Base-by-base conservation (phyloP, 2,888 invertebrate genomes). In the Seira sanloemensis region DNA sequence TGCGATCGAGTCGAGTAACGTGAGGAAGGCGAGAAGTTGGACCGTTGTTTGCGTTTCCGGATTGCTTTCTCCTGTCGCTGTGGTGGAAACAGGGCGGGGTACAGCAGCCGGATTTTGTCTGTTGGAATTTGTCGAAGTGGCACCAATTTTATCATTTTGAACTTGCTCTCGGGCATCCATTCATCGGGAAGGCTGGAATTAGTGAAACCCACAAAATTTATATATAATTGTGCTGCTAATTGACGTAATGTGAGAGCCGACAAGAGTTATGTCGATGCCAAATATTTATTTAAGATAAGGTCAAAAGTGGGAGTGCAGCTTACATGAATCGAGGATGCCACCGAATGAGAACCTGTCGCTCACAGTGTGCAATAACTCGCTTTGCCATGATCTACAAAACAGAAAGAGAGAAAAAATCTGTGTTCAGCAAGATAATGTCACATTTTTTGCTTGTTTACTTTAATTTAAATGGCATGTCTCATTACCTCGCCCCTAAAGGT, bases 321-420 rank as follows among this genome's bases (percentile, higher is more conserved):
- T 92, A 97, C 97, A 97, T 94, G 91, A 96, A 93, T 84, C 93
- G 93, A 84, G 97, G 97, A 91, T 94, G 94, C 96, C 97, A 97
- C 66, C 94, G 94, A 86, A 97, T 92, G 78, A 96, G 93, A 90
- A 96, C 94, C 92, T 95, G 95, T 75, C 93, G 92, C 90, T 92
- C 93, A 86, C 95, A 95, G 89, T 94, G 93, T 65, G 92, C 90
- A 90, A 94, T 94, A 85, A 93, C 93, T 89, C 95, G 93, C 90
- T 93, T 93, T 89, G 94, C 95, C 90, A 95, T 91, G 89, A 93
- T 91, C 93, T 94, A 88, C 21, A 71, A 16, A 77, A n/a, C n/a
- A n/a, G n/a, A 7, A 50, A 50, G 16, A 50, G 50, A 1, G n/a
- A 50, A 50, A 7, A 2, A 50, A 50, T 50, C 12, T 50, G 12